Conservation (phyloP, 2,113 vertebrate species). For the Puntigrus tetrazona region DNA sequence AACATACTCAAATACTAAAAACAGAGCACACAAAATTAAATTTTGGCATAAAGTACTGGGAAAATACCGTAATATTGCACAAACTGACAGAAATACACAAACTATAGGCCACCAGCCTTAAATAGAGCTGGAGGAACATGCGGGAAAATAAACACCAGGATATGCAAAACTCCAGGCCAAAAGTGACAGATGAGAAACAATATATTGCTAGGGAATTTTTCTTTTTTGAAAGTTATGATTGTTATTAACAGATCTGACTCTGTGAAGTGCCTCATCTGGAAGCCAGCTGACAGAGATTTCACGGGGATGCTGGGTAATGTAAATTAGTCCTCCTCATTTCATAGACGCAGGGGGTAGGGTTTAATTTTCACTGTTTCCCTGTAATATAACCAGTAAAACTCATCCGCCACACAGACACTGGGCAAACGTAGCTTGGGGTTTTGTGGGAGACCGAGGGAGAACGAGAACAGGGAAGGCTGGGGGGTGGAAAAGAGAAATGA, state of each 20-base stretch:
- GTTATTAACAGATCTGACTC: constrained; percentile 46
- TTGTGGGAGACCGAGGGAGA: background rate
- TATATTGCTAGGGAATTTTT: background rate
- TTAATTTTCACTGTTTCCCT: constrained; percentile 46
- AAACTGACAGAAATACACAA: constrained; percentile 33
- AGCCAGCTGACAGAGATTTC: constrained; percentile 55
- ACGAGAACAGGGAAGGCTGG: constrained; percentile 33
- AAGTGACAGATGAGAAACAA: constrained; percentile 35
- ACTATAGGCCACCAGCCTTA: constrained; percentile 14
- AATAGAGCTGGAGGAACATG: background rate
- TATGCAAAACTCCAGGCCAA: constrained; percentile 1
- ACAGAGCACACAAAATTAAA: background rate
- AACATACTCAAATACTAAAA: background rate
- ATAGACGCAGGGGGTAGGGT: constrained; percentile 44
- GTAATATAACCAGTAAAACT: constrained; percentile 45
- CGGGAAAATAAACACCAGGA: constrained; percentile 29
- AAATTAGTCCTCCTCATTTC: constrained; percentile 43
- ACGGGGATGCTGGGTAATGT: constrained; percentile 14
- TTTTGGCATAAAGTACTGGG: background rate
- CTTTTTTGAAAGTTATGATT: constrained; percentile 40
- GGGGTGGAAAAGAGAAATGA: background rate
- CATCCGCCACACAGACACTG: constrained; percentile 19
- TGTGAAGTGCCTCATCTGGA: constrained; percentile 53
- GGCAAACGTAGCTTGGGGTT: background rate
- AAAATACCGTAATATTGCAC: background rate